Conservation (phyloP, 2,888 invertebrate genomes). For the Cremastobaeus sp. region DNA sequence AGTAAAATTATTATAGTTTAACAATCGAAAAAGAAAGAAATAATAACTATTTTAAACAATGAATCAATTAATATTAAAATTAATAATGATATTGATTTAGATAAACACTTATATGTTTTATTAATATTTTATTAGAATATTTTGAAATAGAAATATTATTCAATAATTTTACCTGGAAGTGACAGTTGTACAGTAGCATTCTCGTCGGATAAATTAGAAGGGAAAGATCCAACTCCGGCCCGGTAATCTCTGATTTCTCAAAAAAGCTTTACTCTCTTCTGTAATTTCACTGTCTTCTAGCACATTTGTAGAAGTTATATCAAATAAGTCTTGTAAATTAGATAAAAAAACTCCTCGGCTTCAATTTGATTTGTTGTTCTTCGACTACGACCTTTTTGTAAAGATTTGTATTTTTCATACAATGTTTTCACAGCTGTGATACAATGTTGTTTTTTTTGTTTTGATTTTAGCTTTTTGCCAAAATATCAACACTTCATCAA, state of each 20-base stretch:
- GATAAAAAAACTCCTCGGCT: background rate
- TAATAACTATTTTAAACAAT: too few relatives aligned
- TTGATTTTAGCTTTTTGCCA: too few relatives aligned
- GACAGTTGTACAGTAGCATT: background rate
- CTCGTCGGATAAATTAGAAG: background rate
- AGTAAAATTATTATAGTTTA: too few relatives aligned
- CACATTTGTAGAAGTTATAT: background rate
- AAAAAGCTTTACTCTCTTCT: background rate
- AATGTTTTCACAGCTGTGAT: background rate
- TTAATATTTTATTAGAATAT: too few relatives aligned
- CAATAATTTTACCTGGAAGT: too few relatives aligned
- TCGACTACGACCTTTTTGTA: background rate
- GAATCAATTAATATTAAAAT: too few relatives aligned
- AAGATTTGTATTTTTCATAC: background rate
- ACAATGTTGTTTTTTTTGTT: slow-evolving; percentile 1
- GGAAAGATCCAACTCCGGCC: background rate
- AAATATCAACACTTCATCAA: too few relatives aligned
- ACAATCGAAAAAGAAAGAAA: too few relatives aligned
- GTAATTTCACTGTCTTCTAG: background rate
- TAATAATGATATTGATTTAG: too few relatives aligned
- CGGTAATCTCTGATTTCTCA: background rate
- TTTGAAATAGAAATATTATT: too few relatives aligned
- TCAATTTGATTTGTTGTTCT: background rate
- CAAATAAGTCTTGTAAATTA: background rate
- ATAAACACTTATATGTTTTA: too few relatives aligned